These are phyloP conservation scores for Tetropium fuscum DNA, from an alignment of 2,888 invertebrate species.

Conservation along the genomic window DNA sequence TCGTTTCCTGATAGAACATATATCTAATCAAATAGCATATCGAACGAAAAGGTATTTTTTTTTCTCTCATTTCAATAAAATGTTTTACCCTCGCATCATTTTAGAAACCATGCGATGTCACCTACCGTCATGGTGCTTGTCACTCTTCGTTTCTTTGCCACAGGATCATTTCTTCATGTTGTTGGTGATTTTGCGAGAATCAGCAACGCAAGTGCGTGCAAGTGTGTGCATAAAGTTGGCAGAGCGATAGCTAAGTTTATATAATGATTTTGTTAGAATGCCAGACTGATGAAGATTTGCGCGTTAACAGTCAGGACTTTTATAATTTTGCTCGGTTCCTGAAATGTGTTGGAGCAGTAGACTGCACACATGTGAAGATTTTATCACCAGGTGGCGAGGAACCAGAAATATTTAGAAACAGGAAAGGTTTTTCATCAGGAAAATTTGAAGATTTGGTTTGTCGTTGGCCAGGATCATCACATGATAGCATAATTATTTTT, in stretches of 20 bases:
- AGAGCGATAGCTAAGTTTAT: not conserved
- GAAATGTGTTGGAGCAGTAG: too few relatives aligned
- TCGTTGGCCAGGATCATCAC: too few relatives aligned
- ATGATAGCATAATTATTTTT: too few relatives aligned
- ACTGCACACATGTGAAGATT: too few relatives aligned
- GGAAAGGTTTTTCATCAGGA: too few relatives aligned
- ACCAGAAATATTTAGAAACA: too few relatives aligned
- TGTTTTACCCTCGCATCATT: not conserved
- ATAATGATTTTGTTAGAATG: too few relatives aligned
- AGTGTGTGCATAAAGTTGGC: not conserved
- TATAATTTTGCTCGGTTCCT: too few relatives aligned
- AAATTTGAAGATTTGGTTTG: too few relatives aligned
- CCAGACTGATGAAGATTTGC: too few relatives aligned
- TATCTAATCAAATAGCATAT: not conserved
- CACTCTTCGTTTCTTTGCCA: not conserved
- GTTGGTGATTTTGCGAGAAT: conserved; percentile 21
- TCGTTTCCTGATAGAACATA: not conserved
- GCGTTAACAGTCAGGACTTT: too few relatives aligned
- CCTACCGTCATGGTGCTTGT: not conserved
- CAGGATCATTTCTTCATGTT: conserved; percentile 18
- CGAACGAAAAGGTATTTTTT: not conserved
- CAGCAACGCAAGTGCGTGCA: not conserved
- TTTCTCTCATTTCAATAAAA: not conserved
- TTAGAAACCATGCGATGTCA: not conserved
- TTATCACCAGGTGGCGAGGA: too few relatives aligned